Conservation (phyloP, 2,888 invertebrate genomes). For the Tuberolachnus salignus region DNA sequence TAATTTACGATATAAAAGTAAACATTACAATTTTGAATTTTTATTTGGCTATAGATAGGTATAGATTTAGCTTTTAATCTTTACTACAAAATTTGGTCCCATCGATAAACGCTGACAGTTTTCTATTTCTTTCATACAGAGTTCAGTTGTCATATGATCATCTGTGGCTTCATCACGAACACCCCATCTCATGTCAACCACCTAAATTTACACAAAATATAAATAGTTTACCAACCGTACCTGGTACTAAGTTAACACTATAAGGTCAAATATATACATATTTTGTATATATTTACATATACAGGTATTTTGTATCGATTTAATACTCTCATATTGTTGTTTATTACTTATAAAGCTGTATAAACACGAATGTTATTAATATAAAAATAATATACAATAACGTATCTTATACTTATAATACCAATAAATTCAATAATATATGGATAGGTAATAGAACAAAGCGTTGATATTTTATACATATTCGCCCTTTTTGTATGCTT, state of each 20-base stretch:
- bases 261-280: slow-evolving; percentile 35
- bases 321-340: slow-evolving; percentile 3
- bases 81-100: slow-evolving; percentile 96
- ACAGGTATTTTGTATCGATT: slow-evolving; percentile 34
- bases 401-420: background rate
- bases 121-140: slow-evolving; percentile 97
- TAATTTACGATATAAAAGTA: no score
- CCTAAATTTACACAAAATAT: slow-evolving; percentile 66
- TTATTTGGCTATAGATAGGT: background rate
- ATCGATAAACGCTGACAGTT: slow-evolving; percentile 96
- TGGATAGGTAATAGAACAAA: no score
- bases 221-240: slow-evolving; percentile 26
- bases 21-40: background rate
- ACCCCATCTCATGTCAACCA: slow-evolving; percentile 99
- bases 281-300: no score
- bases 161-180: slow-evolving; percentile 97
- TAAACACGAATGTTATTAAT: slow-evolving; percentile 32
- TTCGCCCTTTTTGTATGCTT: no score
- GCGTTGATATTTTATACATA: no score
- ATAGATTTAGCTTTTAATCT: slow-evolving; percentile 55
- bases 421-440: no score
- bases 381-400: slow-evolving; percentile 23
- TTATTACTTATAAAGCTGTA: slow-evolving; percentile 19
- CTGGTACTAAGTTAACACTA: slow-evolving; percentile 29
- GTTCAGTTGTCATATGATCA: slow-evolving; percentile 98